These are phyloP conservation scores for Drosophila yakuba DNA, from an alignment of 1,140 invertebrate genomes.

Conservation along the genomic window DNA sequence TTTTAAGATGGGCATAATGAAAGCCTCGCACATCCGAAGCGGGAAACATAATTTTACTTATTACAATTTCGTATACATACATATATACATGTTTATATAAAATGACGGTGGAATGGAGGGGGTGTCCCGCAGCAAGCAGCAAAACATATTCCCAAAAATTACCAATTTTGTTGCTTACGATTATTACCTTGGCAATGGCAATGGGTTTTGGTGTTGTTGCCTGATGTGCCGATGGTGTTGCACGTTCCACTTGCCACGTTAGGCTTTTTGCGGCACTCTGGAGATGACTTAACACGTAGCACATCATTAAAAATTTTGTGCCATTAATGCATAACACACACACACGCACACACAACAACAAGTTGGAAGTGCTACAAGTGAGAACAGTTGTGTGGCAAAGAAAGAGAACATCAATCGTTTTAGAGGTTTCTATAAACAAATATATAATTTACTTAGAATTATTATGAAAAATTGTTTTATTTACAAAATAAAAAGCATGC, in stretches of 20 bases:
- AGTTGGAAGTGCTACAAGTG: neutral
- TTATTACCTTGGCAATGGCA: conserved; percentile 74
- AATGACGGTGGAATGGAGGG: neutral
- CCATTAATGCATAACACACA: conserved; percentile 74
- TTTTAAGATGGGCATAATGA: conserved; percentile 69
- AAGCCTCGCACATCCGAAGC: conserved; percentile 41
- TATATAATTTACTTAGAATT: too few relatives aligned
- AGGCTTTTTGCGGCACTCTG: conserved; percentile 75
- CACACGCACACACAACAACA: conserved; percentile 18
- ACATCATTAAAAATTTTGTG: conserved; percentile 83
- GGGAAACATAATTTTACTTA: conserved; percentile 75
- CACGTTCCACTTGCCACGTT: conserved; percentile 51
- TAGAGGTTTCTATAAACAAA: too few relatives aligned
- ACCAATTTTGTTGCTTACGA: conserved; percentile 83
- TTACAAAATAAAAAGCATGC: neutral
- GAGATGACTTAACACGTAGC: conserved; percentile 82
- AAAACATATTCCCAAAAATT: conserved; percentile 79
- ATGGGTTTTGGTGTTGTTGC: conserved; percentile 28
- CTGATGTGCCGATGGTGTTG: conserved; percentile 49
- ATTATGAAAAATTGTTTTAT: too few relatives aligned
- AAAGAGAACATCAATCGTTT: neutral
- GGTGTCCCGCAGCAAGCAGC: conserved; percentile 26
- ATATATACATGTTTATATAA: conserved; percentile 43
- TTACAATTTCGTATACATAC: conserved; percentile 72
- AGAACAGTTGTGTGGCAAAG: neutral